These are phyloP conservation scores for Podocnemis expansa DNA, from an alignment of 2,113 vertebrate species.

Conservation along the genomic window DNA sequence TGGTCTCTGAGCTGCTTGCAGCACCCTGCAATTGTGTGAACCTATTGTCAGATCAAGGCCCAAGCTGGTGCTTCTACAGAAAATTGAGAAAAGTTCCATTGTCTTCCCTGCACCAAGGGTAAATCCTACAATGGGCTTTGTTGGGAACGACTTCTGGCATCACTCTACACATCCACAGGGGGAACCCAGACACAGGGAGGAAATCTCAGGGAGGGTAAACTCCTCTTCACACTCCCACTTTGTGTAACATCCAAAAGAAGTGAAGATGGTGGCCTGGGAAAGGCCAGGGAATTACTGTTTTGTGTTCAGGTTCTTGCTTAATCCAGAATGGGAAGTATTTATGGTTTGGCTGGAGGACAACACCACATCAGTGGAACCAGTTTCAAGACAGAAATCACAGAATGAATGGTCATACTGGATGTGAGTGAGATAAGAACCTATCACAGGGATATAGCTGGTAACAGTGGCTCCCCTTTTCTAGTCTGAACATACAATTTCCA, in stretches of 20 bases:
- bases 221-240: background rate
- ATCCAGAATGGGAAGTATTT: background rate
- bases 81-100: background rate
- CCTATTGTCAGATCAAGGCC: background rate
- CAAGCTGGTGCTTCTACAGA: background rate
- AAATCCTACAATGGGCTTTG: background rate
- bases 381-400: background rate
- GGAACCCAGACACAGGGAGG: background rate
- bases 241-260: background rate
- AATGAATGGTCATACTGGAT: background rate
- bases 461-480: accelerated
- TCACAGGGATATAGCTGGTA: background rate
- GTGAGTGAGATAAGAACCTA: background rate
- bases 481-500: background rate
- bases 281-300: background rate
- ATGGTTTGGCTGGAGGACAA: background rate
- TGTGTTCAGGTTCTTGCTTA: background rate
- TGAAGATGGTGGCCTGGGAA: background rate
- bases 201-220: background rate
- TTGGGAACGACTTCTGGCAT: background rate
- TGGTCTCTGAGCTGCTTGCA: no score
- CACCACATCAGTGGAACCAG: background rate
- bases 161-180: background rate
- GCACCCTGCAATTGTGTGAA: no score
- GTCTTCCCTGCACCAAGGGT: background rate